These are phyloP conservation scores for Trichomycterus rosablanca DNA, from an alignment of 2,113 vertebrate species.

Conservation along the genomic window DNA sequence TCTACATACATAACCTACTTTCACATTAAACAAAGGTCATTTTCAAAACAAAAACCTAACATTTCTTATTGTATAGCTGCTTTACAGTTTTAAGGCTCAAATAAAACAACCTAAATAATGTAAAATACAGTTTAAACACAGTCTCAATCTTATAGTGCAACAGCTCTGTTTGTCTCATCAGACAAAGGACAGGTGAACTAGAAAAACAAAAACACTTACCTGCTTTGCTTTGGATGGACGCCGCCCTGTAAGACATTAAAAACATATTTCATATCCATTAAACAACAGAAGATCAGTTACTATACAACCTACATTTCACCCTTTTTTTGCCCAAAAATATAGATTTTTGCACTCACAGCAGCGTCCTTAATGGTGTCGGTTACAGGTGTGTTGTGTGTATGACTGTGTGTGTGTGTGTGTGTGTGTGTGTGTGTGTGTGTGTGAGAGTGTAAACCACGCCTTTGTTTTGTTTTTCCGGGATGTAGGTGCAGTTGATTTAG, in stretches of 20 bases:
- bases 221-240: constrained; percentile 66
- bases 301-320: too few relatives aligned
- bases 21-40: constrained; percentile 3
- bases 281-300: too few relatives aligned
- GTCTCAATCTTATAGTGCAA: not conserved
- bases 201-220: constrained; percentile 53
- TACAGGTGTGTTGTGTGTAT: too few relatives aligned
- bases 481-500: too few relatives aligned
- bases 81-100: not conserved
- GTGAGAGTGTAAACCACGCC: too few relatives aligned
- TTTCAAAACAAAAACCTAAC: not conserved
- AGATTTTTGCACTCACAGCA: constrained; percentile 79
- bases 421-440: too few relatives aligned
- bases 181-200: constrained; percentile 42
- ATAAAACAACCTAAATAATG: not conserved
- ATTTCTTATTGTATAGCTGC: not conserved
- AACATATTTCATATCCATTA: too few relatives aligned
- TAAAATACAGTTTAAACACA: too few relatives aligned
- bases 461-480: too few relatives aligned
- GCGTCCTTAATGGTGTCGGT: constrained; percentile 69
- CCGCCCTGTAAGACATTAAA: constrained; percentile 72
- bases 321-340: too few relatives aligned
- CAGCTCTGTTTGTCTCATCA: constrained; percentile 8
- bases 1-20: not conserved
- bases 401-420: too few relatives aligned